These are phyloP conservation scores for Pseudomyrmex concolor DNA, from an alignment of 1,140 invertebrate genomes.

Conservation along the genomic window DNA sequence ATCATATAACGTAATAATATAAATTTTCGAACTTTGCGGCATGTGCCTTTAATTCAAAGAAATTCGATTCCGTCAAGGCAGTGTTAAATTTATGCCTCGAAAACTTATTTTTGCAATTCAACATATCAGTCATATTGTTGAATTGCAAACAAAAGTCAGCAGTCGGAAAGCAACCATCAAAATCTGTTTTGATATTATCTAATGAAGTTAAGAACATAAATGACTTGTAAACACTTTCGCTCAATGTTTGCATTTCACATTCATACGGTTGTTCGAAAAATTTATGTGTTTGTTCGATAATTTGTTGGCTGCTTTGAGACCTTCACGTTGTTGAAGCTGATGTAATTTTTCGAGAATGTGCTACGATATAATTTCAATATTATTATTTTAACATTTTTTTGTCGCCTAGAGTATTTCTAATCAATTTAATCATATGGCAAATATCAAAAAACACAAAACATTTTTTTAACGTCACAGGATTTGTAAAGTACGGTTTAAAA, in stretches of 20 bases:
- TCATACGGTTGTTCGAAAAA: neutral
- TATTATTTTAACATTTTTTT: neutral
- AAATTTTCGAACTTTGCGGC: constrained; percentile 13
- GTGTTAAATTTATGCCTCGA: neutral
- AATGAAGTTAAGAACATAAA: neutral
- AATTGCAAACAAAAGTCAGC: constrained; percentile 4
- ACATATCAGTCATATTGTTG: neutral
- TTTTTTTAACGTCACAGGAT: neutral
- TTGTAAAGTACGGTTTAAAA: neutral
- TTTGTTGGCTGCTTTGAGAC: constrained; percentile 22
- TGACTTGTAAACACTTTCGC: neutral
- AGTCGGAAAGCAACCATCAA: neutral
- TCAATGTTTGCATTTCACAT: constrained; percentile 13
- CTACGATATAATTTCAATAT: neutral
- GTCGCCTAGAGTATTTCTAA: neutral
- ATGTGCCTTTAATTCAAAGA: neutral
- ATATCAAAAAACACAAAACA: neutral
- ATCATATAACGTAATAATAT: constrained; percentile 3
- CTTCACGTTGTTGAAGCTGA: neutral
- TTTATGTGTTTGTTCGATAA: neutral
- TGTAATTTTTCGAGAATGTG: neutral
- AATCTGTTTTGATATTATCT: neutral
- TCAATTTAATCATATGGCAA: neutral
- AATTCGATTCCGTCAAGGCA: neutral
- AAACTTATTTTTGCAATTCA: constrained; percentile 20